These are phyloP conservation scores for Polymixis lichenea DNA, from an alignment of 2,888 invertebrate species.

Conservation along the genomic window DNA sequence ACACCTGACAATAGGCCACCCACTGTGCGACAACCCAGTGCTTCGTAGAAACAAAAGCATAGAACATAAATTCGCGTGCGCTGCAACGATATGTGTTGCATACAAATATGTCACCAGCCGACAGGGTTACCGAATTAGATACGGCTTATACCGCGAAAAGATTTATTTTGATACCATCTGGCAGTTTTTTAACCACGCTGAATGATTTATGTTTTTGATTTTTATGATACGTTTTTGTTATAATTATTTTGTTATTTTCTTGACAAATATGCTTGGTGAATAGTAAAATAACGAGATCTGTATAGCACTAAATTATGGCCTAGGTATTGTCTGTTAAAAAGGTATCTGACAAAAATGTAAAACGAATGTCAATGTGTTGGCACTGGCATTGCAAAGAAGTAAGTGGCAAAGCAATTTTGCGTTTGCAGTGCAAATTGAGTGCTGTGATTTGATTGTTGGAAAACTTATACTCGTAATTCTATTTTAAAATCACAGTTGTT, in stretches of 20 bases:
- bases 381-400: too few species aligned
- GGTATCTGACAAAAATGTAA: background rate
- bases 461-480: background rate
- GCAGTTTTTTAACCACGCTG: background rate
- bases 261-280: background rate
- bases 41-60: conserved; percentile 81
- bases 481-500: background rate
- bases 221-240: background rate
- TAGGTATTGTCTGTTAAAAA: background rate
- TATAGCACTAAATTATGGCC: background rate
- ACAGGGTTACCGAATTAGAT: conserved; percentile 63
- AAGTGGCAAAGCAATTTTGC: too few species aligned
- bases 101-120: conserved; percentile 73
- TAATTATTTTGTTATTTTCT: background rate
- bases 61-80: conserved; percentile 79
- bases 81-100: conserved; percentile 72
- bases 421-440: background rate
- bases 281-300: background rate
- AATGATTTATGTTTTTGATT: conserved; percentile 24
- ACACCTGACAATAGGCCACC: conserved; percentile 79
- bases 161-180: conserved; percentile 51
- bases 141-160: conserved; percentile 38
- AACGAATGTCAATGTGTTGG: background rate
- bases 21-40: conserved; percentile 70
- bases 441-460: background rate